Evolutionary conservation across 2,888 invertebrate species (phyloP), one percentile per base, ranked within the genome.

Genomic region (Parelbella ahira): DNA sequence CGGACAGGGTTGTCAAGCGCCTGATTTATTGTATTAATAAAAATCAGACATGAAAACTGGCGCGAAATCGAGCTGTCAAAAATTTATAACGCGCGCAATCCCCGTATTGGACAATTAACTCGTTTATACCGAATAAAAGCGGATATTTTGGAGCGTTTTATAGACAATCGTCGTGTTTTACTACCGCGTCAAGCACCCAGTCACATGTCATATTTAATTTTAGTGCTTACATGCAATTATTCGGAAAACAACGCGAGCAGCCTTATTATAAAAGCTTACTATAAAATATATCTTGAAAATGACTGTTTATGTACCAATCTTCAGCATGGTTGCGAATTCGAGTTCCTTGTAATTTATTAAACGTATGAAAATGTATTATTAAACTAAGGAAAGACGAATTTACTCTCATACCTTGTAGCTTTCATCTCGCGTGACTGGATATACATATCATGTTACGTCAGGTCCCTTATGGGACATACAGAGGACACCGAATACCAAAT

Each of bases 81-180:
- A 39, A 39, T 32, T 39, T 32, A 39, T 39, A 39, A 32, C 32
- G 39, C 39, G 32, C 5, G 13, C 39, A 39, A 39, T 39, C 24
- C 32, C 32, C 39, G 39, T 33, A 33, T 41, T 41, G 41, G 41
- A 41, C 51, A 49, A 56, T 56, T 54, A 56, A 50, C 53, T 43
- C 28, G 52, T 53, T 58, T 48, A 58, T 49, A 46, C 49, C 47
- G 47, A 45, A 49, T 54, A 45, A 54, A 56, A 53, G 47, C 44
- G 51, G 50, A 43, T 48, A 51, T 51, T 52, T 58, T 50, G 49
- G 48, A 49, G 47, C 51, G 34, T 53, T 59, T 57, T 54, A 59
- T 54, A 48, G 53, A 48, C 55, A 58, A 47, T 50, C 50, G 46
- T 49, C 48, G 45, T 50, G 47, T 51, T 50, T 53, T 53, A 48